A percentile compares a stretch with the other conserved stretches of the same genome.
phyloP scores from a whole-genome alignment of 2,888 invertebrate genomes.

The Temnothorax ravouxi region DNA sequence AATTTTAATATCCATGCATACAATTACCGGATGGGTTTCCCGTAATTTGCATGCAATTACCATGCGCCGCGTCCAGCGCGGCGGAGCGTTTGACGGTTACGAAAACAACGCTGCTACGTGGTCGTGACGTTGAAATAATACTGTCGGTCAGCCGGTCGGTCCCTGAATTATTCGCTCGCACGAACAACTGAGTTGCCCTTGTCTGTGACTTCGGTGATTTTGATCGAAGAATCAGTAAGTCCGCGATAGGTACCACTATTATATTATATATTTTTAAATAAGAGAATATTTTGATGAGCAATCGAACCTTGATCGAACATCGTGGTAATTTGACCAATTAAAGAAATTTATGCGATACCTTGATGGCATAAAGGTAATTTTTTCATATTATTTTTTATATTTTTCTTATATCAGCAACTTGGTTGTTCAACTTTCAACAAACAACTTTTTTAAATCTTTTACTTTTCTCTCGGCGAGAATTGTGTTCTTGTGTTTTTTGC shows the following conservation, averaged over 20 bases:
- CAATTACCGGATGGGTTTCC: constrained; percentile 53
- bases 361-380: not conserved
- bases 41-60: constrained; percentile 56
- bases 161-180: constrained; percentile 28
- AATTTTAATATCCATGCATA: constrained; percentile 58
- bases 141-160: constrained; percentile 24
- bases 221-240: not conserved
- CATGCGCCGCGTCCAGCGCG: constrained; percentile 36
- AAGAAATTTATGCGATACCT: not conserved
- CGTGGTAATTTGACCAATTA: not conserved
- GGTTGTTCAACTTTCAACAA: not conserved
- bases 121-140: constrained; percentile 46
- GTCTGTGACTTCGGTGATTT: constrained; percentile 16
- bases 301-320: not conserved
- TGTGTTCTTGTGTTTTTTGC: not conserved
- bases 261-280: not conserved
- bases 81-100: constrained; percentile 48
- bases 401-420: not conserved
- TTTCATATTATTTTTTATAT: not conserved
- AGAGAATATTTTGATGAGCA: not conserved
- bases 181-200: not conserved
- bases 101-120: constrained; percentile 35
- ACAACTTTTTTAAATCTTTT: not conserved
- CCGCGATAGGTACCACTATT: not conserved
- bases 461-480: not conserved